Evolutionary conservation across 2,888 invertebrate species (phyloP), one percentile per base, ranked within the genome.

Genomic region (Megaustenia siamemsis): DNA sequence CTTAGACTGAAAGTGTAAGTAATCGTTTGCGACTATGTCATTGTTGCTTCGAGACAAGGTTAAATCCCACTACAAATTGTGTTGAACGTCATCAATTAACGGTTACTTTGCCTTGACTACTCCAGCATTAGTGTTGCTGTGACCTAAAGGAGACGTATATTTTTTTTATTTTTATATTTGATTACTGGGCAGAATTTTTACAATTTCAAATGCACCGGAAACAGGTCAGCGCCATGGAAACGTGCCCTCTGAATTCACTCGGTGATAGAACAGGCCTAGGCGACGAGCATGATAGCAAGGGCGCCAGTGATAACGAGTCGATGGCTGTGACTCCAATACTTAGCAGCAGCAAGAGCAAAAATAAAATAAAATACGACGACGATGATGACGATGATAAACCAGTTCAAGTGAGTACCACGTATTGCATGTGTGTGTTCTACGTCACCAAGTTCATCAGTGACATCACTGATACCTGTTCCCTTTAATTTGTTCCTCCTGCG

Each of bases 351-450:
- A 0, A 15, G 24, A 53, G 38, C 5, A 35, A 77, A 38, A 77
- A 77, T 24, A 77, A 12, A 15, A 56, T 38, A 38, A 45, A 21
- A 8, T 45, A 56, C 35, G 56, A 56, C 5, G 56, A 53, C 38
- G 77, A 77, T 24, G 60, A 77, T 38, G 77, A 77, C 15, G 77
- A 77, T 56, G 76, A 45, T 12, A 28, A 76, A 15, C 45, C 76
- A 21, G 75, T 75, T 4, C 60, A 60, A 28, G 56, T 75, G 45
- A 32, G 32, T 82, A n/a, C n/a, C 32, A 15, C 15, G 15, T 56
- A 24, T 12, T 56, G 56, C 56, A 21, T 56, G 56, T 56, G 6
- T 56, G 56, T n/a, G n/a, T 56, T 21, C 12, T 21, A 5, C 18
- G 5, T 12, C 21, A 21, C 21, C 56, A 56, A 24, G 56, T 56